Evolutionary conservation across 37 sponge, comb jelly and placozoan species (phyloP), one percentile per base, ranked within the genome.

Genomic region (Beroe ovata): DNA sequence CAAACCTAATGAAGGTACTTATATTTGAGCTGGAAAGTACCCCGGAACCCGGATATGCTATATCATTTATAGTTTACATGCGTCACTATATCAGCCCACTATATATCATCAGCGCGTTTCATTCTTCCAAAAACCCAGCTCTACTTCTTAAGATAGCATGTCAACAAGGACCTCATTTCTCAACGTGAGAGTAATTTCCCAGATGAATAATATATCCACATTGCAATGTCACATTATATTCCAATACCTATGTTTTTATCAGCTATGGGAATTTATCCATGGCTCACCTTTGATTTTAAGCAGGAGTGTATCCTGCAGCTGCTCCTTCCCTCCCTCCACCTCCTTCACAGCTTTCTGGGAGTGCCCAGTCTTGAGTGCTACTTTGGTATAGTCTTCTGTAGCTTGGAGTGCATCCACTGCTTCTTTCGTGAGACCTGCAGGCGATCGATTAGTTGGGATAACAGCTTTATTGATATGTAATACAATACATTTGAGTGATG

Each of bases 261-360:
- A 19, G 18, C 16, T 58, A 19, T 19, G 59, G 59, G 59, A n/a
- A 8, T 23, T 62, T 62, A 62, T 28, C 23, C n/a, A 23, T 18
- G n/a, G 59, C 16, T 23, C 32, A 77, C 84, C 84, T 77, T 77
- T 77, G 47, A 77, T 77, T 54, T 42, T 22, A 0, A 77, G 38
- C 1, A 77, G 38, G 41, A 77, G 47, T 0, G 84, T 77, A 8
- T 42, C 54, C 6, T 77, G 84, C 4, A 25, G 21, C 33, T 77
- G 84, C 21, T 77, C 84, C 47, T 40, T 77, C 28, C 84, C 84
- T n/a, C 84, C 84, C 22, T 30, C 84, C 1, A 77, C 84, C 38
- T 77, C 84, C 33, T 77, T 77, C 22, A 77, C 84, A 36, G 84
- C 84, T 42, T 42, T 77, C 84, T 77, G 84, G 35, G 84, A 32